phyloP scores from a whole-genome alignment of 1,140 invertebrate genomes.

The Lamellibrachia luymesi region DNA sequence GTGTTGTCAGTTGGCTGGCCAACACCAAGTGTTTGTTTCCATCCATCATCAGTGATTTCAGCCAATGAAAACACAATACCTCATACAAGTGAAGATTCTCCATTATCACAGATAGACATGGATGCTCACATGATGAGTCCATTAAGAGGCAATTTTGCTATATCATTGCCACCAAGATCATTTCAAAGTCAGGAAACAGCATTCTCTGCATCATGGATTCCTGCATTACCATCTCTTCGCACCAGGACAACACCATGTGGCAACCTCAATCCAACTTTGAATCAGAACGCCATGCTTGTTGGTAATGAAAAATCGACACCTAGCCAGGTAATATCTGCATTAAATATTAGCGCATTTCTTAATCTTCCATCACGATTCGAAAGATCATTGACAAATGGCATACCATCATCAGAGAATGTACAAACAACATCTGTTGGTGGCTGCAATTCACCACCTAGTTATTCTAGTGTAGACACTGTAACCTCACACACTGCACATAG shows the following conservation, averaged over 20 bases:
- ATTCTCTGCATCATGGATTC: neutral
- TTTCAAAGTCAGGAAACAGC: neutral
- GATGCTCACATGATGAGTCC: neutral
- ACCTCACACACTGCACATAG: neutral
- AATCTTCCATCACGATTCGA: neutral
- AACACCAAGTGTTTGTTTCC: neutral
- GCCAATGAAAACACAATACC: neutral
- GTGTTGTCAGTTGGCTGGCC: neutral
- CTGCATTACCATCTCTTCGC: neutral
- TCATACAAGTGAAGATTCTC: neutral
- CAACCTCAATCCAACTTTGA: neutral
- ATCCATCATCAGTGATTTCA: neutral
- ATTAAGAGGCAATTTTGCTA: neutral
- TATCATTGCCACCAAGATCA: neutral
- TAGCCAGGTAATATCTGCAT: neutral
- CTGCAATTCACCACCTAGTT: neutral
- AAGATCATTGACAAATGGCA: neutral
- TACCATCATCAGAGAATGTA: neutral
- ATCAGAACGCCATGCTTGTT: neutral
- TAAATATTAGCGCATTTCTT: neutral
- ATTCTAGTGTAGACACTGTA: neutral
- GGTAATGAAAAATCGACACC: neutral
- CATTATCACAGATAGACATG: neutral
- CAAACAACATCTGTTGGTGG: neutral
- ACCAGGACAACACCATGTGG: neutral